Conservation (phyloP, 2,888 invertebrate species). For the Plagiodera versicolora region DNA sequence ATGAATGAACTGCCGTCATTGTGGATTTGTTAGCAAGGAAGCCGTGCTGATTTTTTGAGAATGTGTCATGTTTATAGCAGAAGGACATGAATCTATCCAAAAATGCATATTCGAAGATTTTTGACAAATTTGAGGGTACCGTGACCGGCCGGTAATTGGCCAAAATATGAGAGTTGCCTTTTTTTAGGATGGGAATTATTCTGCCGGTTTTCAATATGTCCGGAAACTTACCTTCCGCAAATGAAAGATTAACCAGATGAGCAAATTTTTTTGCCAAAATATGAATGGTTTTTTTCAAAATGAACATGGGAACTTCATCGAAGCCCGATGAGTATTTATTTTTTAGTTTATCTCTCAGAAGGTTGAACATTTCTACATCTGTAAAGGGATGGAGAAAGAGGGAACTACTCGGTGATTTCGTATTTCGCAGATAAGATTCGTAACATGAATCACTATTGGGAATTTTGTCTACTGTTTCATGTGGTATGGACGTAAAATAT, state of each 20-base stretch:
- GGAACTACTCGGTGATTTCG: not conserved
- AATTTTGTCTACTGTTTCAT: not conserved
- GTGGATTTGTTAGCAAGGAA: not conserved
- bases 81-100: not conserved
- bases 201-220: not conserved
- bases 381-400: not conserved
- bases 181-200: not conserved
- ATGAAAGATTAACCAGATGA: not conserved
- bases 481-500: constrained; percentile 3
- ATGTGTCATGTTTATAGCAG: not conserved
- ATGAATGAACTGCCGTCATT: not conserved
- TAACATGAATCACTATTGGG: not conserved
- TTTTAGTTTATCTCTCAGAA: not conserved
- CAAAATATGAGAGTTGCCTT: not conserved
- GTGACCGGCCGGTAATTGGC: not conserved
- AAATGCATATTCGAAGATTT: too few species aligned
- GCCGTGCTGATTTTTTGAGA: not conserved
- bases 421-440: not conserved
- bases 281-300: not conserved
- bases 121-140: not conserved
- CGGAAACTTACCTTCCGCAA: not conserved
- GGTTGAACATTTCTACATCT: not conserved
- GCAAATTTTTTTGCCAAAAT: not conserved
- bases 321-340: too few species aligned
- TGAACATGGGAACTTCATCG: not conserved